These are phyloP conservation scores for Zoanthus sociatus DNA, from an alignment of 92 coral and sea anemone species.

Conservation along the genomic window DNA sequence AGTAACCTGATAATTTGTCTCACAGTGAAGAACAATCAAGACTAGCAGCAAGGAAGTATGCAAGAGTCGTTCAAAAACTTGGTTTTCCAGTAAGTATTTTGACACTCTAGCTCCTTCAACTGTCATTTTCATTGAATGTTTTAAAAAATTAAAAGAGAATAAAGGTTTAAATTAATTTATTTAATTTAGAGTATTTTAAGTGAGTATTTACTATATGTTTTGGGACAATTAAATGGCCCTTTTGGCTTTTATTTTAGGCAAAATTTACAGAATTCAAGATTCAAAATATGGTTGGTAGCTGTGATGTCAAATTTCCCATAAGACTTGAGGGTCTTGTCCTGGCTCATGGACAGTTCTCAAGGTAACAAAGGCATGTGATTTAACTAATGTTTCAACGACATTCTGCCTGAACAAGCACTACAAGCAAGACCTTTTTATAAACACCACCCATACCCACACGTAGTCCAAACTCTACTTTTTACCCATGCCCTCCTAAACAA, in stretches of 20 bases:
- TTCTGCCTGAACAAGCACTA: too few species aligned
- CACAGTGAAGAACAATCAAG: slow-evolving; percentile 95
- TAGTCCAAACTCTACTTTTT: too few species aligned
- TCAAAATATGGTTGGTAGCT: slow-evolving; percentile 99
- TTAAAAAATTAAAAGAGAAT: too few species aligned
- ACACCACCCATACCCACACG: too few species aligned
- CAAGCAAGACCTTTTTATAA: too few species aligned
- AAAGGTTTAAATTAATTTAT: too few species aligned
- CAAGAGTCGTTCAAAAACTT: slow-evolving; percentile 98
- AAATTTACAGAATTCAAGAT: slow-evolving; percentile 99
- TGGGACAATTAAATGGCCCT: not conserved
- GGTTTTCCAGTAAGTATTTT: slow-evolving; percentile 90
- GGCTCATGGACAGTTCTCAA: slow-evolving; percentile 98
- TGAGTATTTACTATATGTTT: not conserved
- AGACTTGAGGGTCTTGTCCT: slow-evolving; percentile 96
- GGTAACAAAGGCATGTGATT: slow-evolving; percentile 53
- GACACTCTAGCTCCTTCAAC: not conserved
- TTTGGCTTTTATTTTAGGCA: slow-evolving; percentile 63
- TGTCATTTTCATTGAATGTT: not conserved
- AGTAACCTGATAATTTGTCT: not conserved
- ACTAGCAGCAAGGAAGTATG: slow-evolving; percentile 98
- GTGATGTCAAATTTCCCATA: slow-evolving; percentile 98
- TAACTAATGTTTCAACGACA: too few species aligned
- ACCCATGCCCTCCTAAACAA: too few species aligned
- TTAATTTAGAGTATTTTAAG: too few species aligned